phyloP scores from a whole-genome alignment of 2,113 vertebrate genomes.

The Ophthalmotilapia sp. region DNA sequence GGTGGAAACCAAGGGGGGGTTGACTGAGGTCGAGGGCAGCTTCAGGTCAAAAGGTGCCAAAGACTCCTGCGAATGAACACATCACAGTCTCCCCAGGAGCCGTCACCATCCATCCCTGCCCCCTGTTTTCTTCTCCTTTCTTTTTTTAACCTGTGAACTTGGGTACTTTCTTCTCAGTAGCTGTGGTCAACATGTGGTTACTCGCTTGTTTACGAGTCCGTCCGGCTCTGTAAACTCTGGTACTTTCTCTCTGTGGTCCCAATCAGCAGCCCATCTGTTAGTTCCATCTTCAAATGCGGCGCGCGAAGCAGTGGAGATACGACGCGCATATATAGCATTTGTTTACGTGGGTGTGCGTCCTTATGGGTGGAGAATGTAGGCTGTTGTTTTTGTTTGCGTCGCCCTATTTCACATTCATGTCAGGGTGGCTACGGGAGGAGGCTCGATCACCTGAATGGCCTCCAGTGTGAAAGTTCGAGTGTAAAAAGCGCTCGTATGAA shows the following conservation, averaged over 20 bases:
- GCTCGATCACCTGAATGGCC: background rate
- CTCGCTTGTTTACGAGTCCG: background rate
- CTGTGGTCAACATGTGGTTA: background rate
- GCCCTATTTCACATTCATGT: conserved; percentile 57
- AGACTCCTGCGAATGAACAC: background rate
- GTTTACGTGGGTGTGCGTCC: background rate
- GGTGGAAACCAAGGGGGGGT: background rate
- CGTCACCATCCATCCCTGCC: background rate
- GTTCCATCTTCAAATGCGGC: background rate
- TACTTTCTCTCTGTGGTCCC: conserved; percentile 20
- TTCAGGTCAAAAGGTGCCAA: background rate
- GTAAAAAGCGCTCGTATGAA: background rate
- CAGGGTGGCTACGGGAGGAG: background rate
- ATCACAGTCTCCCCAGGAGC: background rate
- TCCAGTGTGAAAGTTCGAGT: background rate
- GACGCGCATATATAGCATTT: background rate
- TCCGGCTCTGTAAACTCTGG: background rate
- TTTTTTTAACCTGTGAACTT: background rate
- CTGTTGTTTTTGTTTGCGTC: conserved; percentile 3
- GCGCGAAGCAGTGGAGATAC: background rate
- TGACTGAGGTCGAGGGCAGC: background rate
- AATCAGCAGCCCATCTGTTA: background rate
- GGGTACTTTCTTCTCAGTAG: conserved; percentile 1
- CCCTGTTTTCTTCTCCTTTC: background rate
- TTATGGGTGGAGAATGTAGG: background rate